phyloP scores from a whole-genome alignment of 1,140 invertebrate genomes.

The Mylabris phalerata region DNA sequence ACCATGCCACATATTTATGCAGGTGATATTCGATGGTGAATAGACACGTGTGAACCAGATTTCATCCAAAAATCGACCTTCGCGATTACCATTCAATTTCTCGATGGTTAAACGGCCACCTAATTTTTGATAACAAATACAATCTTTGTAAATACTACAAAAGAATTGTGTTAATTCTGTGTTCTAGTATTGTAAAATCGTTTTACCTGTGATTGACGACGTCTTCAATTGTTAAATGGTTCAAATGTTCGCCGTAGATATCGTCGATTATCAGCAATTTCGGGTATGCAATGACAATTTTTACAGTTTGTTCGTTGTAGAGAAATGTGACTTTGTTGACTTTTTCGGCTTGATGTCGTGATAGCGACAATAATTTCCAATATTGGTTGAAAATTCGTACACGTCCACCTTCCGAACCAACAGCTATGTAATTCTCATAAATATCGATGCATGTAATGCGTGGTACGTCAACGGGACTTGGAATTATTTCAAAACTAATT shows the following conservation, averaged over 20 bases:
- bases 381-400: slow-evolving; percentile 30
- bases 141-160: slow-evolving; percentile 33
- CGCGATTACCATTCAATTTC: slow-evolving; percentile 22
- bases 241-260: slow-evolving; percentile 5
- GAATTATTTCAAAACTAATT: slow-evolving; percentile 23
- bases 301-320: slow-evolving; percentile 9
- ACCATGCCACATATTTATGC: slow-evolving; percentile 36
- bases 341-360: slow-evolving; percentile 30
- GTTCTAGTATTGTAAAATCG: neutral
- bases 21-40: slow-evolving; percentile 34
- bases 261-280: slow-evolving; percentile 10
- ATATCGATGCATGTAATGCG: slow-evolving; percentile 31
- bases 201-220: slow-evolving; percentile 14
- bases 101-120: slow-evolving; percentile 34
- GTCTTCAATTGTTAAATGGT: slow-evolving; percentile 12
- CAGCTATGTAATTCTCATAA: slow-evolving; percentile 30
- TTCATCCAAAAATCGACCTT: slow-evolving; percentile 26
- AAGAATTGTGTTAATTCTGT: neutral
- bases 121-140: slow-evolving; percentile 35
- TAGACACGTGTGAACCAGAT: slow-evolving; percentile 37
- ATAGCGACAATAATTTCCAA: slow-evolving; percentile 27
- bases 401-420: slow-evolving; percentile 36
- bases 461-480: slow-evolving; percentile 28
- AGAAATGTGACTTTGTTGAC: slow-evolving; percentile 34
- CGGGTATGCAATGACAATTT: slow-evolving; percentile 15